These are phyloP conservation scores for Diuraphis noxia DNA, from an alignment of 1,140 invertebrate genomes.

Conservation along the genomic window DNA sequence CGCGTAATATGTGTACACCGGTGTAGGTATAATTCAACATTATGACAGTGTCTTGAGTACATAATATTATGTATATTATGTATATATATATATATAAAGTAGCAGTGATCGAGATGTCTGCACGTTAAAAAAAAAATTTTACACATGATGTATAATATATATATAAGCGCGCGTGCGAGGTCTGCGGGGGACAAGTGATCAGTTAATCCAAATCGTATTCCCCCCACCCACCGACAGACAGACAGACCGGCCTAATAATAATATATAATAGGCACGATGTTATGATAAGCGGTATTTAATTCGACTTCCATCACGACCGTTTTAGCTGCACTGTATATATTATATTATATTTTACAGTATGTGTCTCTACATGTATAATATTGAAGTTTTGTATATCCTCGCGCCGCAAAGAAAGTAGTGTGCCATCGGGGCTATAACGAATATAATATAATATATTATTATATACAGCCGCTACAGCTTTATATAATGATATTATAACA, in stretches of 20 bases:
- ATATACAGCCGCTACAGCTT: background rate
- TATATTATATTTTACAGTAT: background rate
- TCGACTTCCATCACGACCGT: background rate
- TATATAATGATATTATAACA: background rate
- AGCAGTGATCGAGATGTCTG: background rate
- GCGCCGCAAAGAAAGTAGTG: background rate
- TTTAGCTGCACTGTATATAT: too few species aligned
- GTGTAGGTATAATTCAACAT: background rate
- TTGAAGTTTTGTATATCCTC: background rate
- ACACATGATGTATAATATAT: background rate
- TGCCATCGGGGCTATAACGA: background rate
- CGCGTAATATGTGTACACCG: background rate
- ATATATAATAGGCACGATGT: background rate
- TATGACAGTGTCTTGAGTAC: background rate
- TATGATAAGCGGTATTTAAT: background rate
- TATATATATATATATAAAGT: background rate
- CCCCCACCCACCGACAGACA: background rate
- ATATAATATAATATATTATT: background rate
- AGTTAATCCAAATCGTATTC: background rate
- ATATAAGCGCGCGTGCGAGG: background rate
- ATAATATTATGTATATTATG: background rate
- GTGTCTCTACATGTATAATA: background rate
- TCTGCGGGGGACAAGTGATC: conserved; percentile 3
- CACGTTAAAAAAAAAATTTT: background rate
- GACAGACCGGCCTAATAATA: background rate